A percentile compares a stretch with the other conserved stretches of the same genome.
phyloP scores from a whole-genome alignment of 2,113 vertebrate genomes.

The Poeciliopsis prolifica region DNA sequence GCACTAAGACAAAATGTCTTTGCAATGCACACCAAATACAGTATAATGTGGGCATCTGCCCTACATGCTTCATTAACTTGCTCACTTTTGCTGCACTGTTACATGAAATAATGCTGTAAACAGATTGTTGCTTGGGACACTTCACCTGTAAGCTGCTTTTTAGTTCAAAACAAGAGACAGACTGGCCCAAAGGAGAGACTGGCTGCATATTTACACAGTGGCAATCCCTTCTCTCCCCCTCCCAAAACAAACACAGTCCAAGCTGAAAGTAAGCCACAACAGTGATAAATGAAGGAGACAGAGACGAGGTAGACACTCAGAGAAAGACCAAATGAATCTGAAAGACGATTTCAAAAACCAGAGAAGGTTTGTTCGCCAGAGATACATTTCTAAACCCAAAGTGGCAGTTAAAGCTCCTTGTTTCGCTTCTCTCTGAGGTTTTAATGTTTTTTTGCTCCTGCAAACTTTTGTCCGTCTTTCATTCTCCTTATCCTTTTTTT shows the following conservation, averaged over 20 bases:
- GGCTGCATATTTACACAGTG: constrained; percentile 55
- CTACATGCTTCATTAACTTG: constrained; percentile 59
- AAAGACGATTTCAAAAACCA: constrained; percentile 29
- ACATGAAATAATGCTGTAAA: constrained; percentile 33
- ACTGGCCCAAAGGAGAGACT: constrained; percentile 22
- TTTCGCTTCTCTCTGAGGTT: constrained; percentile 11
- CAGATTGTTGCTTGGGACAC: constrained; percentile 10
- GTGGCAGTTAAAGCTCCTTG: constrained; percentile 12
- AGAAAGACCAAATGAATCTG: constrained; percentile 44
- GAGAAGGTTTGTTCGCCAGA: constrained; percentile 9
- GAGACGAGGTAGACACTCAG: constrained; percentile 37
- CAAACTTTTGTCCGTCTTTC: constrained; percentile 2
- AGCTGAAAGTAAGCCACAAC: constrained; percentile 30
- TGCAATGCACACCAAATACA: constrained; percentile 28
- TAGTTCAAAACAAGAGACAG: constrained; percentile 15
- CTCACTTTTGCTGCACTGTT: constrained; percentile 31
- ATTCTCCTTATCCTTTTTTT: constrained; percentile 15
- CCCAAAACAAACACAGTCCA: constrained; percentile 20
- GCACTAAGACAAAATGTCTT: constrained; percentile 11
- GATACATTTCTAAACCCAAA: constrained; percentile 17
- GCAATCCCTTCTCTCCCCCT: neutral
- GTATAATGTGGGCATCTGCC: constrained; percentile 25
- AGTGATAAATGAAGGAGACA: constrained; percentile 28
- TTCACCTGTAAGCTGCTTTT: constrained; percentile 20
- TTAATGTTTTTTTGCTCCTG: constrained; percentile 19